Evolutionary conservation across 2,888 invertebrate species (phyloP), one percentile per base, ranked within the genome.

Genomic region (Camponotus fellah): DNA sequence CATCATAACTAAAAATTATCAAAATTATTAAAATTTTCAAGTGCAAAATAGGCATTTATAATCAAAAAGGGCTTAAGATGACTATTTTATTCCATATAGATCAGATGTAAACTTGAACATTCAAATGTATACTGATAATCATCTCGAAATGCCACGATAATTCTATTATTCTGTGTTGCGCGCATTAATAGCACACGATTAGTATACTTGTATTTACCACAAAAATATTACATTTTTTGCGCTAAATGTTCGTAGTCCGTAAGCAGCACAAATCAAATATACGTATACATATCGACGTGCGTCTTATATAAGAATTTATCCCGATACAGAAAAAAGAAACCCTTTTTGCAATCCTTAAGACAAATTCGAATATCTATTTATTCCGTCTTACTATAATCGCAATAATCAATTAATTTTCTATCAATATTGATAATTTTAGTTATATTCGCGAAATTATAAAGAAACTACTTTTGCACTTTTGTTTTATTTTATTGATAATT

Each of bases 201-300:
- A 46, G 46, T 37, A 53, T 32, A 71, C 62, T 53, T 64, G 12
- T 53, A 53, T 56, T 72, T 37, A 58, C 3, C 21, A 75, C 53
- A 43, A 49, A 17, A 40, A 64, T 65, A 56, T 74, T 74, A 65
- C 62, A 68, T 62, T 77, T 53, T 66, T 53, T 77, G 60, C 69
- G 53, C 77, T 77, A 75, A 68, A 83, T 77, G 69, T 65, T 68
- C 66, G 32, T 83, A 66, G 49, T 64, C 5, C 43, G 6, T 83
- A 83, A 76, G 76, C 68, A 75, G 60, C 53, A 68, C 76, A 60
- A 76, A 62, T 77, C 60, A 80, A 80, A 80, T 80, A 80, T 80
- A 79, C 46, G 17, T 60, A 79, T 79, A 69, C 60, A 80, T 62
- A 68, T 69, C 21, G 37, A 80, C 1, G 37, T 71, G 60, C 32